phyloP scores from a whole-genome alignment of 2,797 vertebrate genomes.

The Rachycentron canadum region DNA sequence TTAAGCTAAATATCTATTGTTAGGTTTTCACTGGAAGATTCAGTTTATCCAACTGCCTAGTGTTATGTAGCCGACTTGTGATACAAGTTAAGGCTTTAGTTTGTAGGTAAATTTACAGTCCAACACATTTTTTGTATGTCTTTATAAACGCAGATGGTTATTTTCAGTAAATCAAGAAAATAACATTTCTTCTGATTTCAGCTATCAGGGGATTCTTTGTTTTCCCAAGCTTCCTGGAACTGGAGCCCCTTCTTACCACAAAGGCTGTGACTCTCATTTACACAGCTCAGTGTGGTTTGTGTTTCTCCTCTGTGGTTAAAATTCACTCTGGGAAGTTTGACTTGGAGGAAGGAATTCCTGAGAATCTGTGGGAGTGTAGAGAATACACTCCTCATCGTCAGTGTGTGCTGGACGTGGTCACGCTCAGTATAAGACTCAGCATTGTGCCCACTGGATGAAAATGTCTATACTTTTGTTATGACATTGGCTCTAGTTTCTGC shows the following conservation, averaged over 20 bases:
- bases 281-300: conserved; percentile 1
- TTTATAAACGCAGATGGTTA: neutral
- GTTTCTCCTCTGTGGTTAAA: conserved; percentile 18
- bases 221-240: conserved; percentile 29
- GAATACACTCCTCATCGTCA: neutral
- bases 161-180: conserved; percentile 4
- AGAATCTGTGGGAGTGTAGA: conserved; percentile 31
- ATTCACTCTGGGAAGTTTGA: conserved; percentile 18
- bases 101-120: neutral
- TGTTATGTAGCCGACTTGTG: too few species aligned
- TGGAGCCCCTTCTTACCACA: conserved; percentile 4
- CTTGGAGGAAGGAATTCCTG: conserved; percentile 20
- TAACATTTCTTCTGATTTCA: conserved; percentile 17
- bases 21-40: neutral
- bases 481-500: neutral
- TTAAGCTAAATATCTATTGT: neutral
- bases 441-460: neutral
- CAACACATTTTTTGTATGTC: neutral
- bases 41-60: too few species aligned
- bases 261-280: conserved; percentile 6
- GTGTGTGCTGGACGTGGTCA: neutral
- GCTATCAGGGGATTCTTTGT: conserved; percentile 26
- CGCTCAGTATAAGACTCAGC: neutral
- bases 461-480: neutral
- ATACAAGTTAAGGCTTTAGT: neutral